Evolutionary conservation across 2,888 invertebrate species (phyloP), one percentile per base, ranked within the genome.

Genomic region (Tiphia femorata): DNA sequence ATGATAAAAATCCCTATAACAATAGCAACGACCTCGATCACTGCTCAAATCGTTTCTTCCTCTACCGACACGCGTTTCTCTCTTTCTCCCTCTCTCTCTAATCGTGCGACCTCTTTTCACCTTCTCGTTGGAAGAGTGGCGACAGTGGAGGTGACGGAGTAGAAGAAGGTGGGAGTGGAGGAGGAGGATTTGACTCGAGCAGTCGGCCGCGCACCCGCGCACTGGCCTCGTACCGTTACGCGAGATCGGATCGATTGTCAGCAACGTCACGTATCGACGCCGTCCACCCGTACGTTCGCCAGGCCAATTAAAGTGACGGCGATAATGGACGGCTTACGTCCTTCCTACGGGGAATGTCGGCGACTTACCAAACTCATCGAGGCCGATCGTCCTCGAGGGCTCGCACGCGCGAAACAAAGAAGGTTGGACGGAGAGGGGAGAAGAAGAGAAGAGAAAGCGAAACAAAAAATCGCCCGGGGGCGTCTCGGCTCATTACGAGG

Each of bases 241-340:
- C 42, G 42, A 12, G 40, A 50, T 51, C 41, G 27, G 51, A 40
- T 23, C 51, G 58, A 61, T 63, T 63, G 56, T 58, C 58, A 54
- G 27, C 38, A 30, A 49, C 29, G 55, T 51, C 54, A 54, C 41
- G 40, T 60, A 49, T 20, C 44, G 58, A 49, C 21, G 42, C 47
- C 43, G 48, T 17, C 10, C 65, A n/a, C n/a, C n/a, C n/a, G n/a
- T n/a, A n/a, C 47, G 49, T 49, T 48, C 52, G 37, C 19, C 48
- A 52, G 12, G 35, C 56, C 53, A 56, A 62, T 64, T 58, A 57
- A 48, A 33, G 46, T 27, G 43, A 27, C 19, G 35, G 50, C 25
- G 66, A 57, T 58, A 65, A 64, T 54, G 53, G 61, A 50, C 46
- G 30, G 30, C 23, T 29, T 44, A 44, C 43, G 19, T 44, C 29